These are phyloP conservation scores for Helogale parvula DNA, from an alignment of 2,113 vertebrate genomes.

Conservation along the genomic window DNA sequence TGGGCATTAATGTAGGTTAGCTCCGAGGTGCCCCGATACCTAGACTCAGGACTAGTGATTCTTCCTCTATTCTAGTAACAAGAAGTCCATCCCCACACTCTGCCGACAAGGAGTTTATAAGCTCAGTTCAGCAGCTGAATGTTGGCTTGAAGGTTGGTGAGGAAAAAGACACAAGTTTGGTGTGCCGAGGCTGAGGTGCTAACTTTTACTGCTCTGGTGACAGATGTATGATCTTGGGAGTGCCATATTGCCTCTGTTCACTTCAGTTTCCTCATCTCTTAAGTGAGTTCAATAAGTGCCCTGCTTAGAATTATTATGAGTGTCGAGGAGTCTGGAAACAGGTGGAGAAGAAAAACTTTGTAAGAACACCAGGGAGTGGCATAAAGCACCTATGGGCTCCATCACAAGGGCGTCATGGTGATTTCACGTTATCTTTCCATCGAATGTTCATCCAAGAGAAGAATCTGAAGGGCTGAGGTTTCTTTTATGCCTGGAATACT, in stretches of 20 bases:
- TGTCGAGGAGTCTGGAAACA: background rate
- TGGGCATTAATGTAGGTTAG: background rate
- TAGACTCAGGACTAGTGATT: background rate
- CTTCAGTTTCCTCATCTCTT: slow-evolving; percentile 11
- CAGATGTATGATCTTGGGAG: background rate
- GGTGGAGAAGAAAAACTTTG: slow-evolving; percentile 21
- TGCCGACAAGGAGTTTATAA: background rate
- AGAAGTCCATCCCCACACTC: background rate
- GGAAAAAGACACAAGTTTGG: slow-evolving; percentile 7
- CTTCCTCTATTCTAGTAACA: background rate
- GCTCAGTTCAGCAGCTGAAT: background rate
- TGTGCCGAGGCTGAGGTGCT: background rate
- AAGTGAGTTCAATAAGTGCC: background rate
- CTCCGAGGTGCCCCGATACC: background rate
- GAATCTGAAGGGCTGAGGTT: background rate
- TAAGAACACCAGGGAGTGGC: background rate
- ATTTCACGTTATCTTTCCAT: slow-evolving; percentile 37
- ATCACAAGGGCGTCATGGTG: background rate
- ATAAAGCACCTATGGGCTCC: background rate
- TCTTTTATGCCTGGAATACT: background rate
- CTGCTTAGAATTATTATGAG: slow-evolving; percentile 16
- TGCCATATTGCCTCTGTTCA: background rate
- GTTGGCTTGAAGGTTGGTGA: background rate
- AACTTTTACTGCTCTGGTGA: background rate
- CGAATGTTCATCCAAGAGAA: slow-evolving; percentile 13